Base-by-base conservation (phyloP, 2,888 invertebrate genomes). In the Heterodera filipjevi region DNA sequence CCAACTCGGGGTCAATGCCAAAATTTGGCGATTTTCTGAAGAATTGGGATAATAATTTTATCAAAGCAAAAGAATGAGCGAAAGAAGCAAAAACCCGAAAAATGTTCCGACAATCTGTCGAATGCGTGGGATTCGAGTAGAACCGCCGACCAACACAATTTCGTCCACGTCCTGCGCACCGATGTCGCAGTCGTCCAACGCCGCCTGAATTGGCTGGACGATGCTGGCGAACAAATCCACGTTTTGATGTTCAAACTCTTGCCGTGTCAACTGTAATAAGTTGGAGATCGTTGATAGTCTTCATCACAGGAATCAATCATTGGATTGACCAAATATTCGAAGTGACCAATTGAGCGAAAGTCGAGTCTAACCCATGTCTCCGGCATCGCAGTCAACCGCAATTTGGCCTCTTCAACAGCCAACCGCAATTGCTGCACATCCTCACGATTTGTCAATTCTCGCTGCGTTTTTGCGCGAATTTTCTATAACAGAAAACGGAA, bases 141-240 rank as follows among this genome's bases (percentile, higher is more conserved):
- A 91, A 10, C 91, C 91, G 14, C 91, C 91, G 1, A 91, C 91
- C 70, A 91, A 83, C 2, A 91, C 91, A 73, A 91, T 89, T 82
- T 91, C 91, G 84, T 91, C 91, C 27, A 91, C 89, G 6, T 89
- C 89, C 44, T 83, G 85, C 12, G 82, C 81, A 80, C 79, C 73
- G 5, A 88, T 72, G 33, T 85, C 77, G 0, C 89, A 88, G 75
- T 88, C 89, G 77, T 90, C 88, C 77, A 91, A 84, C 35, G 91
- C 90, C 22, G 88, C 89, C 46, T 88, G 80, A 32, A 91, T 90
- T 3, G 91, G 91, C 53, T 90, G 87, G 53, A 91, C 83, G 68
- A 91, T 90, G 79, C 90, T 90, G 32, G 86, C 82, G 83, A 91
- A 90, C 22, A 91, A 85, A 82, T 90, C 90, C 33, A 84, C 84